Evolutionary conservation across 2,797 vertebrate genomes (phyloP), one percentile per base, ranked within the genome.

Genomic region (Intellagama lesueurii): DNA sequence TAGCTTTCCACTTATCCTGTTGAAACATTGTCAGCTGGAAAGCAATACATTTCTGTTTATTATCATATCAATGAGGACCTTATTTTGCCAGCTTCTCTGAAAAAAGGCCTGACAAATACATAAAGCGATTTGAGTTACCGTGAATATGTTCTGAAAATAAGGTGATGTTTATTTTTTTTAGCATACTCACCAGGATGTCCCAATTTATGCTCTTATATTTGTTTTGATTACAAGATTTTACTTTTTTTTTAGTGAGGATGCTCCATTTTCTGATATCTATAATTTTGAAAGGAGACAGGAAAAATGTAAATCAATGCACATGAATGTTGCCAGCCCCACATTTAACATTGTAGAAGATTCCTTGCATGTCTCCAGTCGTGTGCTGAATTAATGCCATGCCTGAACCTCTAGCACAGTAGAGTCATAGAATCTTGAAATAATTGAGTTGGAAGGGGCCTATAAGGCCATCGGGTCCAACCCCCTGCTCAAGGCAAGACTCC

Each of bases 1-100:
- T 89, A 93, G 81, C 91, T 95, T 91, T 76, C 72, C 66, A 5
- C 73, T 88, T 64, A 77, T 88, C 6, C 26, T 90, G 82, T 49
- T 81, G 72, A 72, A 78, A 47, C 56, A 19, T 78, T 91, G 17
- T 0, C 17, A 82, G 70, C 56, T 68, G 75, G 75, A 83, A 88
- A 88, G 82, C 64, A 75, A 0, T 2, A 8, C 70, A 77, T 88
- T 89, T 91, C 11, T 92, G 77, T 91, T 91, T 92, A 88, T 90
- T 92, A 75, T 86, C 70, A 40, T 89, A 85, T 77, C 88, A 92
- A 11, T 66, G 82, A 84, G 86, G 60, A 56, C 49, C 76, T 91
- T 9, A 90, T 88, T 83, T 44, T 88, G 60, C 72, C 78, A 75
- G 17, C 16, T 16, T 11, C 87, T 92, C 73, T 86, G 14, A 76